Evolutionary conservation across 2,888 invertebrate genomes (phyloP).

Genomic region (Nomada ruficornis): DNA sequence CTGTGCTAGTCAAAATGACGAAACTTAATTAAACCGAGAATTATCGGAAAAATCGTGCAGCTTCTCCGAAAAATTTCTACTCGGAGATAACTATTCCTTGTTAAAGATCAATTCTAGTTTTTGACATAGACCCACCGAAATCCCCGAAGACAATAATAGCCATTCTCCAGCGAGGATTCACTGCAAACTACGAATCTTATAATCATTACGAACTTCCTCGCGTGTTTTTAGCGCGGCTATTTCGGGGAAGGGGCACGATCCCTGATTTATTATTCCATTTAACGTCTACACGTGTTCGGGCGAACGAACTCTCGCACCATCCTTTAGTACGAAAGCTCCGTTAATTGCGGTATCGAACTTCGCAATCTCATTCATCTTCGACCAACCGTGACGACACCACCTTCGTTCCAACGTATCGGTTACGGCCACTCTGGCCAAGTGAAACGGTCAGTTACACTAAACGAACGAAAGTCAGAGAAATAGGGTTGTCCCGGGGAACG

Average conservation of each 20-base stretch:
- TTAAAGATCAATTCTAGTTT: conserved; percentile 8
- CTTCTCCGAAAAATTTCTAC: not conserved
- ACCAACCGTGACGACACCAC: conserved; percentile 68
- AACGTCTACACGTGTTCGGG: conserved; percentile 53
- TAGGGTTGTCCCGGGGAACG: conserved; percentile 41
- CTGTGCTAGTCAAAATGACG: conserved; percentile 31
- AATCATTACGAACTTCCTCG: conserved; percentile 4
- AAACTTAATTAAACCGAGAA: conserved; percentile 10
- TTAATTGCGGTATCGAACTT: conserved; percentile 72
- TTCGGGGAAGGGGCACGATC: conserved; percentile 12
- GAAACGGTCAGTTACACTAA: conserved; percentile 72
- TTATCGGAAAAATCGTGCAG: conserved; percentile 6
- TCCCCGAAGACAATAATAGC: not conserved
- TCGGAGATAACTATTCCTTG: not conserved
- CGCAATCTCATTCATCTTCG: conserved; percentile 71
- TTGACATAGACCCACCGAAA: too few relatives aligned
- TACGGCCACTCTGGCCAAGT: conserved; percentile 63
- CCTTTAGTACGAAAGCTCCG: conserved; percentile 55
- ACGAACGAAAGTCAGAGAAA: conserved; percentile 43
- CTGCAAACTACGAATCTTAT: not conserved
- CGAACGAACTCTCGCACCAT: conserved; percentile 35
- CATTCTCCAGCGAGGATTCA: not conserved
- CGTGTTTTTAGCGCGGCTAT: not conserved
- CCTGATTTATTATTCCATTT: conserved; percentile 58
- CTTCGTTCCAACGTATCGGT: conserved; percentile 63